These are phyloP conservation scores for Solenopsis invicta DNA, from an alignment of 1,140 invertebrate genomes.

Conservation along the genomic window DNA sequence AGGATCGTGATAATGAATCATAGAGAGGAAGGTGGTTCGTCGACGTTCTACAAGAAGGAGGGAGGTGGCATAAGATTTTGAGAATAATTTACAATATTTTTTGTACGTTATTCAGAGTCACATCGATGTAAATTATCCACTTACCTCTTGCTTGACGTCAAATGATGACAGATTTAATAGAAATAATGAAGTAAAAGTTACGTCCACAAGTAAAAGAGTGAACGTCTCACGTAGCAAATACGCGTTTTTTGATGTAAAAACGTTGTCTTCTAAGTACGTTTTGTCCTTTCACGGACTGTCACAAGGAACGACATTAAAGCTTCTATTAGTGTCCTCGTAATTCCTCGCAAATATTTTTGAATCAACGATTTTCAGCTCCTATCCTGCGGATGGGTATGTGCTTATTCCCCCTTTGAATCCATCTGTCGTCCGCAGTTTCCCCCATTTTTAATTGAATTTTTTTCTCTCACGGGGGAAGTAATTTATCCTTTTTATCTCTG, in stretches of 20 bases:
- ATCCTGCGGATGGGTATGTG: conserved; percentile 61
- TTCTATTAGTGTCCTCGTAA: conserved; percentile 42
- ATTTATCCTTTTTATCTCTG: conserved; percentile 78
- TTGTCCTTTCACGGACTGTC: conserved; percentile 27
- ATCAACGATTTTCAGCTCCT: conserved; percentile 57
- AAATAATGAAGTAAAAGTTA: conserved; percentile 27
- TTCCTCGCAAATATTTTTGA: conserved; percentile 59
- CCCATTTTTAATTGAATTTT: conserved; percentile 79
- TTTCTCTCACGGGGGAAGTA: conserved; percentile 74
- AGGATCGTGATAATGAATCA: conserved; percentile 82
- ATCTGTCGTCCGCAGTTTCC: conserved; percentile 76
- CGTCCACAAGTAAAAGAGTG: background rate
- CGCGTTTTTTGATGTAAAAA: conserved; percentile 29
- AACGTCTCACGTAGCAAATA: background rate
- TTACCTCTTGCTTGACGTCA: background rate
- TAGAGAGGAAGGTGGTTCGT: conserved; percentile 59
- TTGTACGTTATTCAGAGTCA: conserved; percentile 35
- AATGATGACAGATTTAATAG: conserved; percentile 21
- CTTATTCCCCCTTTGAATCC: conserved; percentile 75
- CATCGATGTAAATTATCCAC: conserved; percentile 26
- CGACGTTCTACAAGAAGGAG: conserved; percentile 69
- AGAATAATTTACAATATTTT: conserved; percentile 55
- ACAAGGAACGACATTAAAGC: conserved; percentile 41
- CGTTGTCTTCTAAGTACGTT: conserved; percentile 27
- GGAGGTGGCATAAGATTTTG: conserved; percentile 42